Evolutionary conservation across 2,888 invertebrate genomes (phyloP), one percentile per base, ranked within the genome.

Genomic region (Orchesellides sinensis): DNA sequence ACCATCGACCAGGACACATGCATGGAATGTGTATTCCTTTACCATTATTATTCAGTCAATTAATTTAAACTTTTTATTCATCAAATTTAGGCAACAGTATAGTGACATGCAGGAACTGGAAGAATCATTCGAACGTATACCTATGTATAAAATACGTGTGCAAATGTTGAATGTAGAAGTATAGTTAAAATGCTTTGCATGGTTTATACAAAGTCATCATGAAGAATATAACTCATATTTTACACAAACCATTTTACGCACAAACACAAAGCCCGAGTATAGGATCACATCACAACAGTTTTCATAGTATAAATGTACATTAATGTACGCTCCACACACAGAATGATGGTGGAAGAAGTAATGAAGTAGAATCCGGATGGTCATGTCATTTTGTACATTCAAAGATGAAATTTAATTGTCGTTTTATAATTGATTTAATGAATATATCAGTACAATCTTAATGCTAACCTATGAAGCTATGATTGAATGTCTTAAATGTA

Each of bases 381-480:
- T 14, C 25, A 54, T 65, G 74, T 52, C 35, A 65, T 68, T 54
- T 56, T 6, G 8, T 40, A 5, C 56, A 77, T 77, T 74, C 59
- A 77, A 54, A 27, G 68, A 56, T 66, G 56, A 77, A 68, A 73
- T 73, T 77, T 77, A 77, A 68, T 77, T 68, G 77, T 54, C 68
- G 29, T 77, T 77, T 68, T 74, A 75, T 75, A 75, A 75, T 66
- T 75, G 75, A 65, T 66, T 66, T 75, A 75, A 75, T 74, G 65
- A 63, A 65, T 74, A 74, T 74, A 65, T 74, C 65, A 74, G 65
- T 70, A n/a, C 25, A 47, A 19, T 66, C 47, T 66, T 47, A 56
- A 47, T 47, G n/a, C 27, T 66, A 45, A 23, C 27, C 17, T 47
- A n/a, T 19, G 12, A 63, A 63, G 35, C 35, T 63, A 10, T 35